phyloP scores from a whole-genome alignment of 1,140 invertebrate species.

The Globodera rostochiensis region DNA sequence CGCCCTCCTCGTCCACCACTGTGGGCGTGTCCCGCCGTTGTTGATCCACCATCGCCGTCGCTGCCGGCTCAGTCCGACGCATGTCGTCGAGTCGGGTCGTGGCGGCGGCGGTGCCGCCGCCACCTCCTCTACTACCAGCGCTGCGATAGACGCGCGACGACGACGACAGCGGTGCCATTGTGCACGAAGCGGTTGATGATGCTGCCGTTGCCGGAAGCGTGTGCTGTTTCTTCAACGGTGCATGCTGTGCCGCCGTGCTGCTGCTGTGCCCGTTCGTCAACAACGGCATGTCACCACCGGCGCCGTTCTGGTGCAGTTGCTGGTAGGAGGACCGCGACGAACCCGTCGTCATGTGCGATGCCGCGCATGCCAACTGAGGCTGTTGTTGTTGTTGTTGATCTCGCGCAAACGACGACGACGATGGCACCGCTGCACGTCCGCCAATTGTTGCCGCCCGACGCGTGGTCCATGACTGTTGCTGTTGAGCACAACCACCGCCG shows the following conservation, averaged over 20 bases:
- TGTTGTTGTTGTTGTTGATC: too few relatives aligned
- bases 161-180: not conserved
- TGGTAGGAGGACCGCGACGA: too few relatives aligned
- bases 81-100: not conserved
- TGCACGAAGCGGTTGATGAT: too few relatives aligned
- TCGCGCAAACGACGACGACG: too few relatives aligned
- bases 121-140: not conserved
- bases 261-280: not conserved
- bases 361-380: not conserved
- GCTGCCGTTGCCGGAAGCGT: not conserved
- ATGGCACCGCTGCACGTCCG: not conserved
- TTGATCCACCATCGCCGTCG: not conserved
- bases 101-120: not conserved
- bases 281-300: not conserved
- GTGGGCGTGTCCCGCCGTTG: conserved; percentile 12
- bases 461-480: not conserved
- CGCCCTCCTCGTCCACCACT: conserved; percentile 54
- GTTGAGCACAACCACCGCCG: not conserved
- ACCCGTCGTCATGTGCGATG: too few relatives aligned
- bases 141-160: not conserved
- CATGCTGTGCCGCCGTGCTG: not conserved
- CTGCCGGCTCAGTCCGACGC: not conserved
- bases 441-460: not conserved
- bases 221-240: not conserved
- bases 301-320: too few relatives aligned